Evolutionary conservation across 2,888 invertebrate species (phyloP), one percentile per base, ranked within the genome.

Genomic region (Erebia aethiops): DNA sequence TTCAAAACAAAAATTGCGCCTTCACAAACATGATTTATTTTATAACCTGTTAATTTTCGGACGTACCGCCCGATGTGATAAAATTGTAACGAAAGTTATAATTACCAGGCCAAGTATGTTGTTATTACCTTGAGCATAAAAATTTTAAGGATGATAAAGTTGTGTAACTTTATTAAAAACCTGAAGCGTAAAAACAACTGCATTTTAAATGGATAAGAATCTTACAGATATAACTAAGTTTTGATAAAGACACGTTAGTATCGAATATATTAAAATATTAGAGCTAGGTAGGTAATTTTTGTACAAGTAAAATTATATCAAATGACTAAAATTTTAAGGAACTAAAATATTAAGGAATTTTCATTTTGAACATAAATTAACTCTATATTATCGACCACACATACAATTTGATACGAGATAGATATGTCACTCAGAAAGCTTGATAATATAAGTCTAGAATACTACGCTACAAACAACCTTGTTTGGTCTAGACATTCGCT

Each of bases 1-100:
- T 62, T 62, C 58, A 58, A 67, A 67, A 67, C 35, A 26, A 67
- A 49, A 58, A 67, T 46, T 46, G 13, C 58, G 57, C 67, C 58
- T 57, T 58, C 43, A 66, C 1, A 26, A 26, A 49, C 49, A 35
- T 67, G 46, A 67, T 58, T 58, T 58, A 67, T 58, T 67, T 58
- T 65, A 43, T 57, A 57, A 57, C 66, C 56, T 46, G 57, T 46
- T 35, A 54, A 66, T 43, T 46, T 46, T 46, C 57, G 35, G 49
- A 58, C 35, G 60, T 67, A 67, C 51, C 26, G n/a, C 54, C n/a
- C 65, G 43, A 54, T 54, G 65, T 67, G 57, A 67, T 67, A 67
- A 58, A 58, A 67, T 67, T 67, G 46, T 58, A 67, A 67, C 57
- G 67, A 67, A 67, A 67, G 67, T 67, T 67, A 67, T 58, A 67